A percentile compares a stretch with the other conserved stretches of the same genome.
Conservation (phyloP, 2,888 invertebrate species). For the Tipula helvola region DNA sequence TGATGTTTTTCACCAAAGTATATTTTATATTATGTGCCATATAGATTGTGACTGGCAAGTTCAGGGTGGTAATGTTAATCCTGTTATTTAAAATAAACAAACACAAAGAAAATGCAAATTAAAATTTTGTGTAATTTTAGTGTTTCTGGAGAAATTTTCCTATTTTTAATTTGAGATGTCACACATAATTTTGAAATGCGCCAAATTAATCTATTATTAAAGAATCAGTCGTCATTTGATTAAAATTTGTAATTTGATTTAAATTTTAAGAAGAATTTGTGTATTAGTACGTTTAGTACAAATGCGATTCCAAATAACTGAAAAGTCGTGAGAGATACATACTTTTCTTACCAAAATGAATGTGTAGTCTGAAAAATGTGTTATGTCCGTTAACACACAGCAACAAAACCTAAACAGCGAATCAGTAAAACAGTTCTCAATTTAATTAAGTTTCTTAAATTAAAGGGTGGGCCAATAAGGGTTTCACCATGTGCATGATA, state of each 20-base stretch:
- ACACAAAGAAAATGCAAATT: background rate
- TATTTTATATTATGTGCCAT: background rate
- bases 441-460: no score
- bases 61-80: background rate
- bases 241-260: background rate
- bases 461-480: no score
- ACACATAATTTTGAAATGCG: background rate
- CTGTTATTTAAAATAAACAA: background rate
- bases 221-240: background rate
- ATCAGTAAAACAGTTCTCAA: no score
- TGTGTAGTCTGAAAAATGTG: no score
- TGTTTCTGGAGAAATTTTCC: background rate
- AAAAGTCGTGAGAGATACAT: no score
- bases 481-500: no score
- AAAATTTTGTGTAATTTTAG: background rate
- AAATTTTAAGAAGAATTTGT: background rate
- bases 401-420: no score
- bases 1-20: background rate
- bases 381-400: no score
- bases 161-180: background rate
- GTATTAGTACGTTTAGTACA: background rate
- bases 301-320: no score
- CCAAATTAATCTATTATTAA: background rate
- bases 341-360: no score
- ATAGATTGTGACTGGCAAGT: background rate